phyloP scores from a whole-genome alignment of 2,113 vertebrate genomes.

The Pagrus major region DNA sequence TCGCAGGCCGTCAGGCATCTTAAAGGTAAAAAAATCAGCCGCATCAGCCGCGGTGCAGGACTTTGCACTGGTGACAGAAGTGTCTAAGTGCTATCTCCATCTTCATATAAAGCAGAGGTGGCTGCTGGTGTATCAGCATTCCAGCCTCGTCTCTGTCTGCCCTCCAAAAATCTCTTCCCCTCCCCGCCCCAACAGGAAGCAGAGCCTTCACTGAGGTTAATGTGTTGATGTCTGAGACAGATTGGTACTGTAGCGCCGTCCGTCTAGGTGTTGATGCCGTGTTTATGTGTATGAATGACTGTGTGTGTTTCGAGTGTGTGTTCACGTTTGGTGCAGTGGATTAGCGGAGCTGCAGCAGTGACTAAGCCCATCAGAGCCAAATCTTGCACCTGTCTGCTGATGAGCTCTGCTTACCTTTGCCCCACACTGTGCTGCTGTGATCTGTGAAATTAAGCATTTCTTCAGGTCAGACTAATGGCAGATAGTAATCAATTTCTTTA shows the following conservation, averaged over 20 bases:
- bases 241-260: conserved; percentile 24
- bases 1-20: conserved; percentile 11
- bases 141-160: conserved; percentile 49
- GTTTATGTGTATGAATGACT: conserved; percentile 14
- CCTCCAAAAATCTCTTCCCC: conserved; percentile 59
- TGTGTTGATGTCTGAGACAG: conserved; percentile 45
- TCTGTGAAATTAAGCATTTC: conserved; percentile 12
- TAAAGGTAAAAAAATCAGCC: conserved; percentile 13
- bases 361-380: conserved; percentile 56
- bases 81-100: conserved; percentile 15
- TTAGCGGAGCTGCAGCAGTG: conserved; percentile 63
- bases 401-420: conserved; percentile 20
- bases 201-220: conserved; percentile 42
- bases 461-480: background rate
- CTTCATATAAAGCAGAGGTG: conserved; percentile 47
- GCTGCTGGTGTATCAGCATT: conserved; percentile 59
- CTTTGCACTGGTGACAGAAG: conserved; percentile 14
- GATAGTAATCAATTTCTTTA: background rate
- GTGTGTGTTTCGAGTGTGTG: conserved; percentile 34
- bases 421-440: conserved; percentile 10
- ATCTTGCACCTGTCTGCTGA: conserved; percentile 40
- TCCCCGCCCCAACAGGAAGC: conserved; percentile 34
- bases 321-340: conserved; percentile 61
- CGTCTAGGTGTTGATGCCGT: conserved; percentile 27
- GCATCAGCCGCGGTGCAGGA: background rate